Conservation (phyloP, 2,888 invertebrate species). For the Harpalus rufipes region DNA sequence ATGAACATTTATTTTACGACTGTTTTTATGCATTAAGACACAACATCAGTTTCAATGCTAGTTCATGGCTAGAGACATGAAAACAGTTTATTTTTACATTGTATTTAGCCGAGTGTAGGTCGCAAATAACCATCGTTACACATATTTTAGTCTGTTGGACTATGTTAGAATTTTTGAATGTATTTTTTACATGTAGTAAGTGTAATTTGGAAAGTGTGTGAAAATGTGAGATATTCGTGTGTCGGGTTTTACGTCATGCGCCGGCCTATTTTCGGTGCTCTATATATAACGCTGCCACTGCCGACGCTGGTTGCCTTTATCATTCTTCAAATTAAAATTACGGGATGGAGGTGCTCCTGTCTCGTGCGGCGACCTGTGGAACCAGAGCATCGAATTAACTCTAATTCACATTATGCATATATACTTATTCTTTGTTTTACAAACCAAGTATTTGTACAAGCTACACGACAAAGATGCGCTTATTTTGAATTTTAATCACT, state of each 20-base stretch:
- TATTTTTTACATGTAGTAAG: not conserved
- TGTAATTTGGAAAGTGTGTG: slow-evolving; percentile 44
- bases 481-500: no score
- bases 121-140: not conserved
- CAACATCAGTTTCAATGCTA: slow-evolving; percentile 15
- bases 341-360: slow-evolving; percentile 26
- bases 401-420: slow-evolving; percentile 2
- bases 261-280: slow-evolving; percentile 52
- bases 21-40: not conserved
- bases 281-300: slow-evolving; percentile 34
- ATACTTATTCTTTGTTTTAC: not conserved
- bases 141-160: not conserved
- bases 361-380: slow-evolving; percentile 30
- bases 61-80: slow-evolving; percentile 29
- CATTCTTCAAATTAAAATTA: slow-evolving; percentile 51
- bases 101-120: not conserved
- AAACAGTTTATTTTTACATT: slow-evolving; percentile 18
- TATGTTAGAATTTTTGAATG: not conserved
- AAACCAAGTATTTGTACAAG: no score
- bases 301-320: slow-evolving; percentile 38
- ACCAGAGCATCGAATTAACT: not conserved
- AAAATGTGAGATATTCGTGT: slow-evolving; percentile 44
- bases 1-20: no score
- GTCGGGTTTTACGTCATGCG: slow-evolving; percentile 31
- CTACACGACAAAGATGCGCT: no score